phyloP scores from a whole-genome alignment of 2,888 invertebrate species.

The Celastrina argiolus region DNA sequence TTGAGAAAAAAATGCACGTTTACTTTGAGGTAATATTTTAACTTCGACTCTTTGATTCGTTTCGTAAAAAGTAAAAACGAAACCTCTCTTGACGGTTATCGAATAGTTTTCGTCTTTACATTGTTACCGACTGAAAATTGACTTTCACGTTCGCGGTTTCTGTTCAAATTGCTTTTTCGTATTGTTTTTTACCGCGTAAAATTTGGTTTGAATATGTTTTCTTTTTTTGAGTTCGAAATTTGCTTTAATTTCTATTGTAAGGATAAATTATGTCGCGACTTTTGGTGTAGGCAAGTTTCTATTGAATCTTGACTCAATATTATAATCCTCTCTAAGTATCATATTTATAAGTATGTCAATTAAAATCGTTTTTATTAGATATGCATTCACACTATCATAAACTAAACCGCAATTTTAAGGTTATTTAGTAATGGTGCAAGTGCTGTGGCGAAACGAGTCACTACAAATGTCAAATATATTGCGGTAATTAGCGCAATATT shows the following conservation, averaged over 20 bases:
- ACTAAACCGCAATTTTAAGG: background rate
- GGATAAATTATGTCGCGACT: too few species aligned
- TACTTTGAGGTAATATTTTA: background rate
- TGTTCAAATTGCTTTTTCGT: background rate
- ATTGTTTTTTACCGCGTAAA: background rate
- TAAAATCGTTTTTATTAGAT: too few species aligned
- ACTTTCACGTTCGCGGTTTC: background rate
- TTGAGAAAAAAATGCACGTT: too few species aligned
- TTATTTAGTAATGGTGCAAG: background rate
- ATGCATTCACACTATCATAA: background rate
- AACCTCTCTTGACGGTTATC: background rate
- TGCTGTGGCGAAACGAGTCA: conserved; percentile 4
- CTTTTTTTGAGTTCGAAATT: background rate
- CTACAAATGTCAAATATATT: conserved; percentile 7
- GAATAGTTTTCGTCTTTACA: background rate
- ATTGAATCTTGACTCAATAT: too few species aligned
- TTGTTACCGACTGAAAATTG: background rate
- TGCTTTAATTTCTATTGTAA: too few species aligned
- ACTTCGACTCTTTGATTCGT: background rate
- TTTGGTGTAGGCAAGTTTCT: too few species aligned
- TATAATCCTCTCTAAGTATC: too few species aligned
- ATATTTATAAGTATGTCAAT: too few species aligned
- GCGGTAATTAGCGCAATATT: conserved; percentile 2
- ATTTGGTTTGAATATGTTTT: background rate
- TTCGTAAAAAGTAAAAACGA: too few species aligned